Percentiles rank a stretch among this genome's conserved stretches.
phyloP scores from a whole-genome alignment of 2,888 invertebrate species.

The Auanema sp. region DNA sequence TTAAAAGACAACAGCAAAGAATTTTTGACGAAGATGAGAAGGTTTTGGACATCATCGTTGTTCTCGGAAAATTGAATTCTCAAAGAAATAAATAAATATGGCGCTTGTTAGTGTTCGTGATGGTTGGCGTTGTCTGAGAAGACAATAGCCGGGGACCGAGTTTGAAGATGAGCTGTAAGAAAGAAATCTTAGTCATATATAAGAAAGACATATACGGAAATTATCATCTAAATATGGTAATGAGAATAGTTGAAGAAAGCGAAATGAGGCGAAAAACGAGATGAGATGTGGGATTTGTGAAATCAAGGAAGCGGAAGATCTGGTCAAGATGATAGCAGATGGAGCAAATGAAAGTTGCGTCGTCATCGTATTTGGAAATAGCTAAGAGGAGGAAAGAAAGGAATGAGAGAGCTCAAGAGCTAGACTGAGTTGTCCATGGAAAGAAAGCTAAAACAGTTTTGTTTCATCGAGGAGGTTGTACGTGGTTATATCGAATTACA shows the following conservation, averaged over 20 bases:
- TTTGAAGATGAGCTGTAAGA: conserved; percentile 19
- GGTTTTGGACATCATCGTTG: no score
- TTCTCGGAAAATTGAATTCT: no score
- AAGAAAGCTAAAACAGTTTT: no score
- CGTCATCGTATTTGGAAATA: neutral
- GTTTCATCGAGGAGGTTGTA: no score
- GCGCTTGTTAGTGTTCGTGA: no score
- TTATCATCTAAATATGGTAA: conserved; percentile 5
- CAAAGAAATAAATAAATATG: no score
- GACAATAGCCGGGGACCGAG: conserved; percentile 30
- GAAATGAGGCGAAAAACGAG: conserved; percentile 3
- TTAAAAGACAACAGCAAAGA: conserved; percentile 1
- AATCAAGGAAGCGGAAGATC: conserved; percentile 9
- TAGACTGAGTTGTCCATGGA: no score
- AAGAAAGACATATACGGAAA: neutral
- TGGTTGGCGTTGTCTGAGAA: conserved; percentile 6
- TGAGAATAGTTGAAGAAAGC: conserved; percentile 2
- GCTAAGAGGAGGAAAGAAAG: neutral
- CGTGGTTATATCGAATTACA: no score
- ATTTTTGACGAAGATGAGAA: no score
- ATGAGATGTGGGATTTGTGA: no score
- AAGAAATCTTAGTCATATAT: neutral
- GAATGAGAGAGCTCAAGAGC: conserved; percentile 4
- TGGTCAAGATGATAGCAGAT: conserved; percentile 13
- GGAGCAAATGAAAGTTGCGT: conserved; percentile 1